A percentile compares a stretch with the other conserved stretches of the same genome.
phyloP scores from a whole-genome alignment of 2,888 invertebrate genomes.

The Rhagonycha fulva region DNA sequence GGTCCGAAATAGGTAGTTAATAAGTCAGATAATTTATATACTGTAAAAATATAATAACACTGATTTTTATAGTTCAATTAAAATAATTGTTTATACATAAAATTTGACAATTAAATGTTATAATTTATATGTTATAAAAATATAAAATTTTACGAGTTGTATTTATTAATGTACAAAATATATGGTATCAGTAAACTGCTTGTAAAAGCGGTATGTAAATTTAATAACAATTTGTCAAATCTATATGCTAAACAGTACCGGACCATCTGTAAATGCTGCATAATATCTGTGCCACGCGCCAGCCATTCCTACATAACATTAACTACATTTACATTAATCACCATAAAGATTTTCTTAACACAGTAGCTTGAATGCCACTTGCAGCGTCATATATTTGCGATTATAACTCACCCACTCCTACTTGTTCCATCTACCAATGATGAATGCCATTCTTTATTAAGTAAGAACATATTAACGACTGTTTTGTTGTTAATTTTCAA shows the following conservation, averaged over 20 bases:
- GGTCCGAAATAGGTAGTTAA: background rate
- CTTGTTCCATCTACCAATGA: conserved; percentile 23
- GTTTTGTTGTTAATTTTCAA: conserved; percentile 25
- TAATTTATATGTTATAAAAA: background rate
- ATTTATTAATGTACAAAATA: conserved; percentile 21
- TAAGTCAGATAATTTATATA: background rate
- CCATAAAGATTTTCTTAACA: conserved; percentile 38
- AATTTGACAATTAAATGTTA: background rate
- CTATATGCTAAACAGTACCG: conserved; percentile 32
- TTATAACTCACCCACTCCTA: conserved; percentile 33
- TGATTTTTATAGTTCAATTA: background rate
- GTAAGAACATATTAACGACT: conserved; percentile 24
- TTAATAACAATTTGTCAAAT: conserved; percentile 32
- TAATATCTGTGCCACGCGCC: conserved; percentile 41
- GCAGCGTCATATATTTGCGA: conserved; percentile 33
- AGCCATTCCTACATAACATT: conserved; percentile 40
- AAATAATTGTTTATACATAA: background rate
- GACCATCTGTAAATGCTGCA: conserved; percentile 35
- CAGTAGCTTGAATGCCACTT: conserved; percentile 33
- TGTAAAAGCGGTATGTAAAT: conserved; percentile 31
- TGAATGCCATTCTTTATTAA: conserved; percentile 28
- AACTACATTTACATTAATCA: conserved; percentile 41
- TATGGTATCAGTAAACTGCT: conserved; percentile 25
- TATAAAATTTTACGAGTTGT: background rate
- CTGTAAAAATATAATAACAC: background rate